Conservation (phyloP, 2,888 invertebrate genomes). For the Drosophila pseudotakahashii region DNA sequence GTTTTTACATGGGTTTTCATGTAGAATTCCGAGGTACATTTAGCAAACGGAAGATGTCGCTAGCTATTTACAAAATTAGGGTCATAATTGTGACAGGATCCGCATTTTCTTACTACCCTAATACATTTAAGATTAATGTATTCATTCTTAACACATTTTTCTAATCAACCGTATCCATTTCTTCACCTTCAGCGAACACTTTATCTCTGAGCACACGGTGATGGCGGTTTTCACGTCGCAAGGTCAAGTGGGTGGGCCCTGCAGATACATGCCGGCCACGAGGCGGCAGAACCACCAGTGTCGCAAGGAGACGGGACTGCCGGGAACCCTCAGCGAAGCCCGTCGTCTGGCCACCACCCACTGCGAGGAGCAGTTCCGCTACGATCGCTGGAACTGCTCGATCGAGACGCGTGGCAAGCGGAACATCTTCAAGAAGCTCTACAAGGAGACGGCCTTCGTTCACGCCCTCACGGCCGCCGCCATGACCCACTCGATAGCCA, state of each 20-base stretch:
- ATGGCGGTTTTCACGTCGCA: conserved; percentile 84
- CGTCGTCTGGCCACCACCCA: conserved; percentile 86
- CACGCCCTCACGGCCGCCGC: conserved; percentile 89
- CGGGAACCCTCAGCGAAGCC: conserved; percentile 86
- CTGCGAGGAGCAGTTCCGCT: conserved; percentile 88
- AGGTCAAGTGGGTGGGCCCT: conserved; percentile 85
- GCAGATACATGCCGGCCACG: conserved; percentile 86
- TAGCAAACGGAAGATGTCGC: not conserved
- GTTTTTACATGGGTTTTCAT: too few species aligned
- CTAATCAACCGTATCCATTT: too few species aligned
- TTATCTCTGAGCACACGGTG: conserved; percentile 83
- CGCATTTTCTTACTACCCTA: too few species aligned
- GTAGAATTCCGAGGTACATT: not conserved
- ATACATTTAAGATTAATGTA: too few species aligned
- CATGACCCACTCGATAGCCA: conserved; percentile 89
- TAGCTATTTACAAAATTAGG: too few species aligned
- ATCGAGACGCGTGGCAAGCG: conserved; percentile 86
- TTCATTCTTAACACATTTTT: not conserved
- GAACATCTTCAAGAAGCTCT: conserved; percentile 85
- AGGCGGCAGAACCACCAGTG: conserved; percentile 88
- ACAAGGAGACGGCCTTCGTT: conserved; percentile 87
- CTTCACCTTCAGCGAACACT: conserved; percentile 76
- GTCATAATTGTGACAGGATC: not conserved
- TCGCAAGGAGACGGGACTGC: conserved; percentile 86
- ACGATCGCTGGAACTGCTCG: conserved; percentile 90